A percentile compares a stretch with the other conserved stretches of the same genome.
Conservation (phyloP, 2,797 vertebrate species). For the Pitangus sulphuratus region DNA sequence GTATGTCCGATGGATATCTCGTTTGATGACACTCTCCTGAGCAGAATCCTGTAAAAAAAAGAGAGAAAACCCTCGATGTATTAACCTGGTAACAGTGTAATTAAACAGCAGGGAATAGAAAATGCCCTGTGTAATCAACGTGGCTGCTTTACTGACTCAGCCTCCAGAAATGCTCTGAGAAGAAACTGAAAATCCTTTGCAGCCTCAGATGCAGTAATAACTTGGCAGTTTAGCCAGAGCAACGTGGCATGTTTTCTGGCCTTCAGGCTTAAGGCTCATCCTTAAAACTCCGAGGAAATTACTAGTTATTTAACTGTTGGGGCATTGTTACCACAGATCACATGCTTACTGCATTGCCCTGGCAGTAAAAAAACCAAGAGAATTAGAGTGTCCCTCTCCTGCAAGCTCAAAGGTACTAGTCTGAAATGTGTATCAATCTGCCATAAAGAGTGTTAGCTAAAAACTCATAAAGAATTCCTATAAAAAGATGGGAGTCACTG, state of each 20-base stretch:
- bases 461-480: not conserved
- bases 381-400: not conserved
- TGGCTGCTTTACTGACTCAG: not conserved
- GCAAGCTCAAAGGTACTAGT: not conserved
- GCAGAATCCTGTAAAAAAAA: constrained; percentile 84
- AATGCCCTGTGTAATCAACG: not conserved
- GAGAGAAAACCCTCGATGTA: not conserved
- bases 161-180: constrained; percentile 5
- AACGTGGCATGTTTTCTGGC: not conserved
- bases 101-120: not conserved
- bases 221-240: constrained; percentile 20
- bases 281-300: not conserved
- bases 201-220: not conserved
- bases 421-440: not conserved
- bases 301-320: not conserved
- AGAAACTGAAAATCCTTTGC: not conserved
- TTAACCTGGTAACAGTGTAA: not conserved
- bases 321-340: constrained; percentile 10
- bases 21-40: constrained; percentile 93
- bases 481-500: not conserved
- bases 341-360: not conserved
- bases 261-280: not conserved
- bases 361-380: constrained; percentile 13
- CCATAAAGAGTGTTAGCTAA: not conserved
- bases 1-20: constrained; percentile 97